These are phyloP conservation scores for Ametastegia equiseti DNA, from an alignment of 2,888 invertebrate species.

Conservation along the genomic window DNA sequence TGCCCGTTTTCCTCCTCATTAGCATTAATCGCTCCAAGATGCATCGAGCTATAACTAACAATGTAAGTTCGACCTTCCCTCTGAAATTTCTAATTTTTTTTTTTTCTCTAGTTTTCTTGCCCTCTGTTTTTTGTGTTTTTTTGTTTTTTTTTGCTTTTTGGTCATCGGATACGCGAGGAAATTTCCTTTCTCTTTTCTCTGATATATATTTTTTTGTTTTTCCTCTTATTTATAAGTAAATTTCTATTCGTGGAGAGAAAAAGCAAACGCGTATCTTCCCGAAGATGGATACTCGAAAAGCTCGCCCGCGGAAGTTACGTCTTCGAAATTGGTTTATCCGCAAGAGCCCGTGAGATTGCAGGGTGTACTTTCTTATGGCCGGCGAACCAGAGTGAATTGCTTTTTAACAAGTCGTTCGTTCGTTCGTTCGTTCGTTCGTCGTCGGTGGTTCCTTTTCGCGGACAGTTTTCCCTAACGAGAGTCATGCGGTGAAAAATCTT, in stretches of 20 bases:
- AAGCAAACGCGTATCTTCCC: too few species aligned
- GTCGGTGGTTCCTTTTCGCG: too few species aligned
- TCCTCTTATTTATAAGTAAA: too few species aligned
- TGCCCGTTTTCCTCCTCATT: slow-evolving; percentile 62
- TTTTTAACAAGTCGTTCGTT: background rate
- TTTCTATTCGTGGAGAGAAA: too few species aligned
- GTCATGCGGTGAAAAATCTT: too few species aligned
- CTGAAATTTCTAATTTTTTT: background rate
- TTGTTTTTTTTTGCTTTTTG: too few species aligned
- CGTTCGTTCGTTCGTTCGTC: background rate
- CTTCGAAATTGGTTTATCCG: background rate
- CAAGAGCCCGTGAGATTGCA: background rate
- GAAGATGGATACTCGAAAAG: too few species aligned
- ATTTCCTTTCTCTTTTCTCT: too few species aligned
- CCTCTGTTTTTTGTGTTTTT: too few species aligned
- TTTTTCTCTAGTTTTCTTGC: background rate
- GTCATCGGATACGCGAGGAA: too few species aligned
- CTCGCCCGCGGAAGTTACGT: too few species aligned
- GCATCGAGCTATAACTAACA: background rate
- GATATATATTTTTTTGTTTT: too few species aligned
- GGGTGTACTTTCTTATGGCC: background rate
- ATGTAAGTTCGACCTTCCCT: background rate
- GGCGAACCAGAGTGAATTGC: background rate
- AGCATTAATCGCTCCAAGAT: slow-evolving; percentile 65
- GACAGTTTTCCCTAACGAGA: background rate